phyloP scores from a whole-genome alignment of 2,888 invertebrate species.

The Cepaea hortensis region DNA sequence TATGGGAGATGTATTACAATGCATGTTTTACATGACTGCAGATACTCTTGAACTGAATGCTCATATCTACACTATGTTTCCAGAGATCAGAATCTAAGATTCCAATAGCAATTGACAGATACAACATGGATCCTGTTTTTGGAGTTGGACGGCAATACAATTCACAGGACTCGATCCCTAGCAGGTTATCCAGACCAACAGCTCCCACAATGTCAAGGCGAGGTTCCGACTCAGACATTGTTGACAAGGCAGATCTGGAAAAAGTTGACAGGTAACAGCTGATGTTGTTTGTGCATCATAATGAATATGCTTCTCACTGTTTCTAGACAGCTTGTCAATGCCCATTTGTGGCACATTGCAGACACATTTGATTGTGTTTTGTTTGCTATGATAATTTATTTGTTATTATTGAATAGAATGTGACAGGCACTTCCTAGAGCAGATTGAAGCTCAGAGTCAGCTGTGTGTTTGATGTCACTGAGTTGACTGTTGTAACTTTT shows the following conservation, averaged over 20 bases:
- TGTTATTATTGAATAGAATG: too few species aligned
- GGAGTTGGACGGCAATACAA: conserved; percentile 26
- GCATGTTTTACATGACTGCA: too few species aligned
- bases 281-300: not conserved
- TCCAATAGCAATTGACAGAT: conserved; percentile 1
- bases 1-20: too few species aligned
- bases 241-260: conserved; percentile 45
- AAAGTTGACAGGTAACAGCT: conserved; percentile 41
- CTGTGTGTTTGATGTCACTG: too few species aligned
- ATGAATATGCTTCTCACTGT: not conserved
- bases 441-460: too few species aligned
- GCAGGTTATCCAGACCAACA: conserved; percentile 27
- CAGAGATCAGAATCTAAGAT: conserved; percentile 45
- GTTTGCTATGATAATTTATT: not conserved
- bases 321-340: not conserved
- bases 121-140: not conserved
- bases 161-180: conserved; percentile 44
- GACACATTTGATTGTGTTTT: not conserved
- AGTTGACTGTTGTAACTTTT: too few species aligned
- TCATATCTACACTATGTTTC: not conserved
- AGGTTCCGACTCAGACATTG: conserved; percentile 13
- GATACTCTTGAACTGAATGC: too few species aligned
- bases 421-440: too few species aligned
- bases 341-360: too few species aligned
- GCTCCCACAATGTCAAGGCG: not conserved